Percentiles rank a stretch among this genome's conserved stretches.
Conservation (phyloP, 2,888 invertebrate species). For the Ormyrus nitidulus region DNA sequence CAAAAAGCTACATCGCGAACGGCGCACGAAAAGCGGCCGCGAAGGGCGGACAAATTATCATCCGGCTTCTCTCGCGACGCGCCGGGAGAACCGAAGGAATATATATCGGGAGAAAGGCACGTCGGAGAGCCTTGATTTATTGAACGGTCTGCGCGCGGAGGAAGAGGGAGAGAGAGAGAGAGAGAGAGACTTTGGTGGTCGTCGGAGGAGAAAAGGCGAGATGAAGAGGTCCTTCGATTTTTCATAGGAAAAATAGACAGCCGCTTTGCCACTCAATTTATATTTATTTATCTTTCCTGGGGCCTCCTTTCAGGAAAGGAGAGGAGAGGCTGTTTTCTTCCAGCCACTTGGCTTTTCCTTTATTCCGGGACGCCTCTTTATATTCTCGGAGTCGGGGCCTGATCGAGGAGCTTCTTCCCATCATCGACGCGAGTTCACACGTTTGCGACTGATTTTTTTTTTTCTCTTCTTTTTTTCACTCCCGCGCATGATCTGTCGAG, state of each 20-base stretch:
- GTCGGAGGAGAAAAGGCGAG: slow-evolving; percentile 6
- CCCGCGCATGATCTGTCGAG: not conserved
- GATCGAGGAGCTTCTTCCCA: slow-evolving; percentile 26
- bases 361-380: not conserved
- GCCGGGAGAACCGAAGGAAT: not conserved
- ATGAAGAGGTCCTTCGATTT: slow-evolving; percentile 26
- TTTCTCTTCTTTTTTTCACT: not conserved
- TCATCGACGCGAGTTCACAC: slow-evolving; percentile 46
- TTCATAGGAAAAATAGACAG: slow-evolving; percentile 18
- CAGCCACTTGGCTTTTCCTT: not conserved
- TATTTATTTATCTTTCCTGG: slow-evolving; percentile 47
- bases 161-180: not conserved
- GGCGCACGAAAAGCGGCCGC: too few relatives aligned
- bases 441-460: slow-evolving; percentile 42
- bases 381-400: not conserved
- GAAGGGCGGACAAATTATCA: slow-evolving; percentile 22
- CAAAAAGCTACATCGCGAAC: too few relatives aligned
- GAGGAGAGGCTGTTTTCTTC: too few relatives aligned
- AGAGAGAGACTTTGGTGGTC: slow-evolving; percentile 57
- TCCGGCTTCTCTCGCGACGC: not conserved
- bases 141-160: slow-evolving; percentile 46
- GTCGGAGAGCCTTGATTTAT: slow-evolving; percentile 32
- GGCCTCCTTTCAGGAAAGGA: slow-evolving; percentile 1
- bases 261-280: slow-evolving; percentile 43
- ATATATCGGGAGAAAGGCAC: too few relatives aligned